Conservation (phyloP, 37 sponge, comb jelly and placozoan genomes). For the Cladorhizidae sp. region DNA sequence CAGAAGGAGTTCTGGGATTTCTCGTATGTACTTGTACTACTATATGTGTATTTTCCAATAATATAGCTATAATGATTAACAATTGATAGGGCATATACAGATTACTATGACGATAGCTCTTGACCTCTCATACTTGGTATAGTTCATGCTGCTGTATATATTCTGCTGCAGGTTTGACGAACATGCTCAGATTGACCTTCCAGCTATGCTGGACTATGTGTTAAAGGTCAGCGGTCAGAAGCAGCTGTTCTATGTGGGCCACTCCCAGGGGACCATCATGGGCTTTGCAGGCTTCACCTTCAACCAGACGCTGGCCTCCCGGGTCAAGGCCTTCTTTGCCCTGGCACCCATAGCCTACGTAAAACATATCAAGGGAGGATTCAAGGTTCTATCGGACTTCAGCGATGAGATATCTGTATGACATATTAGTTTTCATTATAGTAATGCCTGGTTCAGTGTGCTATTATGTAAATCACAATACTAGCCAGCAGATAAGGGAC, state of each 20-base stretch:
- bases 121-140: background rate
- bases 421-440: no score
- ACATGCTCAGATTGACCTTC: conserved; percentile 54
- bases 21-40: conserved; percentile 46
- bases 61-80: no score
- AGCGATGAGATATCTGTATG: conserved; percentile 46
- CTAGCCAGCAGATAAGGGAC: no score
- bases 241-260: conserved; percentile 84
- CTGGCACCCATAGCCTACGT: conserved; percentile 80
- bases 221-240: conserved; percentile 52
- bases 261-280: conserved; percentile 95
- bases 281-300: conserved; percentile 86
- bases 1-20: conserved; percentile 89
- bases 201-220: conserved; percentile 80
- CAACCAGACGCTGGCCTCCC: conserved; percentile 64
- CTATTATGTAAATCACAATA: no score
- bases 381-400: conserved; percentile 25
- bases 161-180: conserved; percentile 75
- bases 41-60: no score
- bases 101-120: background rate
- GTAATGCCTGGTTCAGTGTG: no score
- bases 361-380: conserved; percentile 59
- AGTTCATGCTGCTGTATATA: background rate
- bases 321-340: conserved; percentile 75
- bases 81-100: no score